Base-by-base conservation (phyloP, 30 jellyfish, hydroid and myxozoan species). In the Hydractinia echinata region DNA sequence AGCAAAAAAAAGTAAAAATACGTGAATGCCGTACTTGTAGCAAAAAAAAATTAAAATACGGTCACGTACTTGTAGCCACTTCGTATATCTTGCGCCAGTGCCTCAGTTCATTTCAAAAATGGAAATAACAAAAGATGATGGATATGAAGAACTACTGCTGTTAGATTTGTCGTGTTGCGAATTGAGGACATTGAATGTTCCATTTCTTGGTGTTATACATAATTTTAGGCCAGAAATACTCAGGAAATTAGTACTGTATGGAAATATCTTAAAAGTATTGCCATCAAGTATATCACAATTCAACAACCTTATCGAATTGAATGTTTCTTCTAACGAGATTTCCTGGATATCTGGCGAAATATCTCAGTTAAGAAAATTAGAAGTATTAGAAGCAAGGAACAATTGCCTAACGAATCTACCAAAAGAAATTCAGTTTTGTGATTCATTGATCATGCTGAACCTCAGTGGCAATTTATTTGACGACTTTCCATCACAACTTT, bases 291-390 rank as follows among this genome's bases (percentile, higher is more conserved):
- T 94, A 11, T 52, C 93, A 5, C 89, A 83, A 7, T 94, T 94
- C 68, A 73, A 69, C 10, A 84, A 81, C 67, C 60, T 94, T 39
- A 88, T 85, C 72, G 97, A 94, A 82, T 76, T 94, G 56, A 97
- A 94, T 58, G 86, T 89, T 76, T 94, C 99, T 49, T 86, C 97
- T 20, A 94, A 94, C 71, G 66, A 73, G 48, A 88, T 94, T n/a
- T 66, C 99, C 13, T 94, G 99, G 99, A 52, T 94, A 5, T 88
- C 97, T 15, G 96, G 96, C 7, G 99, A 94, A 77, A 55, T 85
- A 19, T 83, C 90, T 20, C 90, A 81, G 10, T 79, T 94, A 51
- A 77, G 82, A 4, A 74, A 76, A 62, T 76, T 94, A 51, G 82
- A 77, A 79, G 72, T 88, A 16, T 67, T 94, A 4, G 79, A 89